Percentiles rank a stretch among this genome's conserved stretches.
phyloP scores from a whole-genome alignment of 2,888 invertebrate species.

The Spicauda simplicius region DNA sequence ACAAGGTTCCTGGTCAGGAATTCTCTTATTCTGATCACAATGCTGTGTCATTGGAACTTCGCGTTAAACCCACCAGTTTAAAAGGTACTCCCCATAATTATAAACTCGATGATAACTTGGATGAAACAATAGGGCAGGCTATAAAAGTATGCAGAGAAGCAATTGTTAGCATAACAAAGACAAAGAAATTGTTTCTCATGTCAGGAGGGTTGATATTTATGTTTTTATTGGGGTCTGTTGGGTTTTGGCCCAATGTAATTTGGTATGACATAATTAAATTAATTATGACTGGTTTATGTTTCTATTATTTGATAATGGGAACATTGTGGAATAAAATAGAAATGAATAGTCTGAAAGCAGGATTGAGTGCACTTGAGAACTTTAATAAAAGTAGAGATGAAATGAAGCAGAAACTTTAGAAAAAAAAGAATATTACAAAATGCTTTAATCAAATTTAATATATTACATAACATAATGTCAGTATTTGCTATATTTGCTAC shows the following conservation, averaged over 20 bases:
- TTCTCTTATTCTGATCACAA: conserved; percentile 97
- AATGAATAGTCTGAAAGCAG: conserved; percentile 90
- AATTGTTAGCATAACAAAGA: conserved; percentile 72
- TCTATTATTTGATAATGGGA: conserved; percentile 91
- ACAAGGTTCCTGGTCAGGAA: conserved; percentile 87
- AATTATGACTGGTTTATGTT: conserved; percentile 86
- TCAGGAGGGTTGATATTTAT: conserved; percentile 78
- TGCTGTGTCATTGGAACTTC: conserved; percentile 88
- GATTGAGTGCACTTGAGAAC: conserved; percentile 88
- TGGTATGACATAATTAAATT: conserved; percentile 85
- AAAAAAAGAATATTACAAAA: conserved; percentile 21
- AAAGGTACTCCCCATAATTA: conserved; percentile 47
- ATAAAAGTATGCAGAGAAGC: conserved; percentile 86
- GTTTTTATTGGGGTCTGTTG: conserved; percentile 80
- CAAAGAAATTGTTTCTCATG: conserved; percentile 82
- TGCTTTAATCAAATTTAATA: conserved; percentile 22
- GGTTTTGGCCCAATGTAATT: conserved; percentile 76
- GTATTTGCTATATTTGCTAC: conserved; percentile 37
- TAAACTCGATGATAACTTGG: conserved; percentile 50
- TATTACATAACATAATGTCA: conserved; percentile 26
- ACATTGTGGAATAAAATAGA: conserved; percentile 93
- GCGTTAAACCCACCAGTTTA: conserved; percentile 48
- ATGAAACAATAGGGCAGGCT: conserved; percentile 82
- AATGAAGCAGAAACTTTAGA: conserved; percentile 11
- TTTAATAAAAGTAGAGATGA: conserved; percentile 55